A percentile compares a stretch with the other conserved stretches of the same genome.
These are phyloP conservation scores for Grammomys dolichurus DNA, from an alignment of 2,113 vertebrate genomes.

Conservation along the genomic window DNA sequence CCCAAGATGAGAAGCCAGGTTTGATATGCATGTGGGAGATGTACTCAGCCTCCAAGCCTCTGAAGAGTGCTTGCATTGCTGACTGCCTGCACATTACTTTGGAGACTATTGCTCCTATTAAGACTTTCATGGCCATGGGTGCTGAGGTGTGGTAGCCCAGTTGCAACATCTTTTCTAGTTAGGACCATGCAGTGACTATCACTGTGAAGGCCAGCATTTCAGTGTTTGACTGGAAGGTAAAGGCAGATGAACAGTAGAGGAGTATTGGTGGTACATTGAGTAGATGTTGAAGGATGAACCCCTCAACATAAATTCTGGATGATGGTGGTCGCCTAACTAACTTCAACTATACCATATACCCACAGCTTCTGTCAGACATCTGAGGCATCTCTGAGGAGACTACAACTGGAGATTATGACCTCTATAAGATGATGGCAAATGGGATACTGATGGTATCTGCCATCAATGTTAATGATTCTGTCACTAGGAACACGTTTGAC, in stretches of 20 bases:
- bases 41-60: background rate
- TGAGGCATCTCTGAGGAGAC: background rate
- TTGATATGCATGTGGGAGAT: too few species aligned
- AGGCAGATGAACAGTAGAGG: background rate
- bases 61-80: too few species aligned
- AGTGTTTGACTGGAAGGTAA: too few species aligned
- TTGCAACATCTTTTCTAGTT: too few species aligned
- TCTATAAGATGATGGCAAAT: background rate
- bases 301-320: background rate
- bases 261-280: background rate
- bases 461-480: background rate
- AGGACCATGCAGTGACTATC: too few species aligned
- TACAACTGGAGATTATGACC: background rate
- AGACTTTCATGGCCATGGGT: too few species aligned
- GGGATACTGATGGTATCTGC: background rate
- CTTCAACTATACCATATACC: background rate
- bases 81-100: too few species aligned
- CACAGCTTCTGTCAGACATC: background rate
- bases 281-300: background rate
- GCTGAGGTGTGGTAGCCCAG: too few species aligned
- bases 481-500: background rate
- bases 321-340: background rate
- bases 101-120: too few species aligned
- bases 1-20: too few species aligned
- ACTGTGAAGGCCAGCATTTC: too few species aligned